Conservation (phyloP, 2,888 invertebrate genomes). For the Acheta domesticus region DNA sequence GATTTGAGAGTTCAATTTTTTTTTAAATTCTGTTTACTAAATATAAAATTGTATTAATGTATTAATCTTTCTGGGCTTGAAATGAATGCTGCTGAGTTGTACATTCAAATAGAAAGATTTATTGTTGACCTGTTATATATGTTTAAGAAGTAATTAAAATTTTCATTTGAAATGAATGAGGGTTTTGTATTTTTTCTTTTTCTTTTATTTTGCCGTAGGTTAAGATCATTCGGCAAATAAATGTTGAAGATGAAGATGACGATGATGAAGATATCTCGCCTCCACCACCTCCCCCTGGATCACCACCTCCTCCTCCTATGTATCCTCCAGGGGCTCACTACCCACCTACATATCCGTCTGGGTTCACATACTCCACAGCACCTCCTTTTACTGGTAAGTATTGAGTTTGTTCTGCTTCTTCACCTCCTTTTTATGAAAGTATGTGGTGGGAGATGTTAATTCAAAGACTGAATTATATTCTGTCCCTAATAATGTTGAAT, state of each 20-base stretch:
- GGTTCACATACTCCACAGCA: conserved; percentile 24
- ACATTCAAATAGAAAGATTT: too few relatives aligned
- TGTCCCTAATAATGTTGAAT: too few relatives aligned
- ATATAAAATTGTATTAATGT: too few relatives aligned
- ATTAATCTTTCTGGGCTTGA: too few relatives aligned
- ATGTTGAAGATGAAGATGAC: conserved; percentile 46
- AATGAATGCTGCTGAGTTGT: too few relatives aligned
- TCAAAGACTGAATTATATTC: too few relatives aligned
- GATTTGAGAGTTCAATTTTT: not conserved
- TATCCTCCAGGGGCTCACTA: conserved; percentile 46
- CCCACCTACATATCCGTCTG: conserved; percentile 27
- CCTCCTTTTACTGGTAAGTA: conserved; percentile 29
- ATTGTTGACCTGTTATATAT: not conserved
- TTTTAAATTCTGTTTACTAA: too few relatives aligned
- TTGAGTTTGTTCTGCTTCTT: too few relatives aligned
- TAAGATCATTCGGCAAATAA: conserved; percentile 47
- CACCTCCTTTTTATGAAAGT: too few relatives aligned
- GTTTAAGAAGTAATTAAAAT: not conserved
- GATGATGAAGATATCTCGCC: conserved; percentile 54
- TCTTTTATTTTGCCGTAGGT: conserved; percentile 44
- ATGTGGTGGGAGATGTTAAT: too few relatives aligned
- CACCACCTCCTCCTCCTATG: conserved; percentile 55
- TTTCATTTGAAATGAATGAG: not conserved
- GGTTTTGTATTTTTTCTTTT: conserved; percentile 6
- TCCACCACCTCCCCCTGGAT: conserved; percentile 59